Evolutionary conservation across 2,797 vertebrate species (phyloP).

Genomic region (Acestrorhynchus altus): DNA sequence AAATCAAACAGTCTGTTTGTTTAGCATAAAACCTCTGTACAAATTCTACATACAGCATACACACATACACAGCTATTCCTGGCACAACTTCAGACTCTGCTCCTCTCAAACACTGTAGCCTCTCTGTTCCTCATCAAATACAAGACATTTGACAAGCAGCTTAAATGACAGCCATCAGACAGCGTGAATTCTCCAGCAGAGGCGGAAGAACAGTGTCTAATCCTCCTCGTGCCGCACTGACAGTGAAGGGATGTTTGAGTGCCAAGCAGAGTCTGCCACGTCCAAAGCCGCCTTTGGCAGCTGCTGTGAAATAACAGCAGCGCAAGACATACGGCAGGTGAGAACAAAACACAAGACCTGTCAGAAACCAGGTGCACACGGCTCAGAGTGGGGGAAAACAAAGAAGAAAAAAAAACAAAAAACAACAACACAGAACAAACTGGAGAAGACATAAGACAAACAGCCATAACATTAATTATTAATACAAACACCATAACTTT

Average conservation of each 20-base stretch:
- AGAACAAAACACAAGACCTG: background rate
- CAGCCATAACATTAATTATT: background rate
- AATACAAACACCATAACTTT: no score
- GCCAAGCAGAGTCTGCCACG: background rate
- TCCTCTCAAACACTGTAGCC: background rate
- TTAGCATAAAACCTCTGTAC: background rate
- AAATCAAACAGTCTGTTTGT: background rate
- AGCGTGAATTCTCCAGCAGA: constrained; percentile 1
- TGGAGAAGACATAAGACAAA: background rate
- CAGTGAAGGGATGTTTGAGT: background rate
- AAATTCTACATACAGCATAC: constrained; percentile 33
- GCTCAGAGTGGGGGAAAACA: background rate
- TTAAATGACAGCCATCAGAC: constrained; percentile 29
- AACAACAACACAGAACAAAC: background rate
- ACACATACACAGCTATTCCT: constrained; percentile 44
- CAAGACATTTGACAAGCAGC: background rate
- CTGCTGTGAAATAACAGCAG: background rate
- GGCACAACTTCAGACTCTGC: background rate
- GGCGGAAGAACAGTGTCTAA: constrained; percentile 1
- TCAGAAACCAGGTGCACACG: constrained; percentile 3
- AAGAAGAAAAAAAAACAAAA: background rate
- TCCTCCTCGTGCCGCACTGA: background rate
- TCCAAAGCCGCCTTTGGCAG: constrained; percentile 39
- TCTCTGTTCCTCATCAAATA: constrained; percentile 14
- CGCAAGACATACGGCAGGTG: constrained; percentile 13